Evolutionary conservation across 1,140 invertebrate genomes (phyloP), one percentile per base, ranked within the genome.

Genomic region (Phymorhynchus buccinoides): DNA sequence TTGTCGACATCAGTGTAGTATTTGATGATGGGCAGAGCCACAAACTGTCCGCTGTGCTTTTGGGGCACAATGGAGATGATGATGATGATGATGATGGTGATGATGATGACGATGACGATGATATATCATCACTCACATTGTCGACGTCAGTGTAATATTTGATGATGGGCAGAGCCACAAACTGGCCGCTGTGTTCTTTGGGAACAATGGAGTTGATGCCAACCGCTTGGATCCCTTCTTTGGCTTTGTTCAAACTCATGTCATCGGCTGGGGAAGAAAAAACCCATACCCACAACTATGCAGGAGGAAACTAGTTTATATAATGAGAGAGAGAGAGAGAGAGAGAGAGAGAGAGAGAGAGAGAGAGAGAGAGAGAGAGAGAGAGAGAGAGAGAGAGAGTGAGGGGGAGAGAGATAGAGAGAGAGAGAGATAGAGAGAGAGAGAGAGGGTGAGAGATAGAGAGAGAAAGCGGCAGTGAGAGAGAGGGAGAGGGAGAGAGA

Each of bases 241-340:
- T 96, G 83, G 96, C 96, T 88, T 89, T 91, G 32, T 96, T 96
- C 1, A 96, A 96, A 27, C 96, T 97, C 91, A 98, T 95, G 94
- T 98, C 97, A 94, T 98, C 97, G 89, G 97, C 97, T 97, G 92
- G n/a, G n/a, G n/a, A n/a, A n/a, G n/a, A n/a, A n/a, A n/a, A n/a
- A n/a, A n/a, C n/a, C n/a, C n/a, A n/a, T n/a, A n/a, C n/a, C n/a
- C n/a, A n/a, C n/a, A n/a, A n/a, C n/a, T n/a, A n/a, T n/a, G n/a
- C n/a, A n/a, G n/a, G n/a, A n/a, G n/a, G n/a, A n/a, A n/a, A n/a
- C n/a, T n/a, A n/a, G n/a, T n/a, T n/a, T n/a, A n/a, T n/a, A n/a
- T n/a, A n/a, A n/a, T n/a, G n/a, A n/a, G n/a, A n/a, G n/a, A n/a
- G n/a, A n/a, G n/a, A n/a, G n/a, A n/a, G n/a, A n/a, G n/a, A n/a